phyloP scores from a whole-genome alignment of 1,140 invertebrate species.

The Drosophila santomea region DNA sequence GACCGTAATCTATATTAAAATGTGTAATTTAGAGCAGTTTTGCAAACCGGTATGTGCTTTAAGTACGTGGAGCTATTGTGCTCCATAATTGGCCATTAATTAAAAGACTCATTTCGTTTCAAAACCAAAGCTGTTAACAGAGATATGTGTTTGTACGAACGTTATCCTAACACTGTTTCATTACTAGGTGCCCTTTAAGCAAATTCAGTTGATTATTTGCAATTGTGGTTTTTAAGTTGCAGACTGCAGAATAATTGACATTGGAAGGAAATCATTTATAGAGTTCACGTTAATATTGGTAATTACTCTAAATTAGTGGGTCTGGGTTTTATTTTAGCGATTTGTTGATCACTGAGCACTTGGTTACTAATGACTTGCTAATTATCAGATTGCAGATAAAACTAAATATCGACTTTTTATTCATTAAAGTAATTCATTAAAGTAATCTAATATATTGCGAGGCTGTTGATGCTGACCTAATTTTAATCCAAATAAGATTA shows the following conservation, averaged over 20 bases:
- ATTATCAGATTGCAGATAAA: constrained; percentile 10
- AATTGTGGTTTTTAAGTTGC: not conserved
- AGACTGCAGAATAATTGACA: not conserved
- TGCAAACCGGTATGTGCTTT: constrained; percentile 52
- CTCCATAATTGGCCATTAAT: constrained; percentile 39
- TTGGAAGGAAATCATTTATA: not conserved
- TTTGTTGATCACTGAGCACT: not conserved
- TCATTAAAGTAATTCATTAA: constrained; percentile 1
- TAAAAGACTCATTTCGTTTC: constrained; percentile 14
- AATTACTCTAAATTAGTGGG: not conserved
- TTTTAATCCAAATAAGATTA: constrained; percentile 1
- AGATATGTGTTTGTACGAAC: not conserved
- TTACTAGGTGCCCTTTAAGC: not conserved
- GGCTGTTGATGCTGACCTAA: not conserved
- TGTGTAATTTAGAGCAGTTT: constrained; percentile 51
- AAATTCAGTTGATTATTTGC: constrained; percentile 2
- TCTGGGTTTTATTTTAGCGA: not conserved
- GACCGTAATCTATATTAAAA: constrained; percentile 67
- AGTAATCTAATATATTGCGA: not conserved
- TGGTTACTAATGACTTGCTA: not conserved
- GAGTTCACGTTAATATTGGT: not conserved
- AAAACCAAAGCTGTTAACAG: constrained; percentile 9
- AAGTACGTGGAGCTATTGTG: constrained; percentile 33
- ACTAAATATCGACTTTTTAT: not conserved
- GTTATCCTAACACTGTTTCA: not conserved